Percentiles rank a stretch among this genome's conserved stretches.
These are phyloP conservation scores for Cheilosia urbana DNA, from an alignment of 2,888 invertebrate species.

Conservation along the genomic window DNA sequence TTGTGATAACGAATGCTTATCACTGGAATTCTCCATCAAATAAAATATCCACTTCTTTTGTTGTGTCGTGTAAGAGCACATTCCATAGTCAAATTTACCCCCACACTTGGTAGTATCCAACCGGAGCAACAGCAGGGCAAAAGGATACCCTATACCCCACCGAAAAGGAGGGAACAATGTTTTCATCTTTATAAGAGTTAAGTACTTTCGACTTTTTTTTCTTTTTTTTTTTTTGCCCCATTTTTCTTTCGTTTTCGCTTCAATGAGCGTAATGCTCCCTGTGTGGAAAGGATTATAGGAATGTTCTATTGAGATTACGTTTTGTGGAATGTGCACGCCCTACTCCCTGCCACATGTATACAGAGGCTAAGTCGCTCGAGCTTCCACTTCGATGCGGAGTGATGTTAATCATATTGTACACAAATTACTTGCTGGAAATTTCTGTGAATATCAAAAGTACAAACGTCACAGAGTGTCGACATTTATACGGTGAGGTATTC, in stretches of 20 bases:
- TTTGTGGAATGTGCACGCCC: slow-evolving; percentile 31
- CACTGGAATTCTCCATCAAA: slow-evolving; percentile 35
- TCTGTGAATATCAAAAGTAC: slow-evolving; percentile 17
- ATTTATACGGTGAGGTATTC: not conserved
- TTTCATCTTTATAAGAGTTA: slow-evolving; percentile 40
- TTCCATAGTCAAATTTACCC: slow-evolving; percentile 23
- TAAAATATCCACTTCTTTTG: slow-evolving; percentile 11
- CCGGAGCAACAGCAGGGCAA: not conserved
- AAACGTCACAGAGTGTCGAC: slow-evolving; percentile 18
- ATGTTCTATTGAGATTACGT: slow-evolving; percentile 67
- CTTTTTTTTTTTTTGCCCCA: not conserved
- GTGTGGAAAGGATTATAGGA: slow-evolving; percentile 61
- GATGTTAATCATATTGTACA: slow-evolving; percentile 22
- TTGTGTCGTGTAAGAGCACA: slow-evolving; percentile 3
- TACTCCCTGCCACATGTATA: slow-evolving; percentile 14
- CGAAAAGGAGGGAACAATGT: slow-evolving; percentile 35
- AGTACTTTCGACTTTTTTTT: slow-evolving; percentile 24
- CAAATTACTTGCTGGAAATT: slow-evolving; percentile 23
- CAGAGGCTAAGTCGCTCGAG: slow-evolving; percentile 4
- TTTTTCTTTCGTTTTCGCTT: slow-evolving; percentile 21
- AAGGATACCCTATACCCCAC: not conserved
- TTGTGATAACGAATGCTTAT: slow-evolving; percentile 35
- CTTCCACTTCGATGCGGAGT: slow-evolving; percentile 13
- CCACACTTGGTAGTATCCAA: not conserved
- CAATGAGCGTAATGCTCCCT: slow-evolving; percentile 36